Evolutionary conservation across 2,888 invertebrate genomes (phyloP).

Genomic region (Bibio marci): DNA sequence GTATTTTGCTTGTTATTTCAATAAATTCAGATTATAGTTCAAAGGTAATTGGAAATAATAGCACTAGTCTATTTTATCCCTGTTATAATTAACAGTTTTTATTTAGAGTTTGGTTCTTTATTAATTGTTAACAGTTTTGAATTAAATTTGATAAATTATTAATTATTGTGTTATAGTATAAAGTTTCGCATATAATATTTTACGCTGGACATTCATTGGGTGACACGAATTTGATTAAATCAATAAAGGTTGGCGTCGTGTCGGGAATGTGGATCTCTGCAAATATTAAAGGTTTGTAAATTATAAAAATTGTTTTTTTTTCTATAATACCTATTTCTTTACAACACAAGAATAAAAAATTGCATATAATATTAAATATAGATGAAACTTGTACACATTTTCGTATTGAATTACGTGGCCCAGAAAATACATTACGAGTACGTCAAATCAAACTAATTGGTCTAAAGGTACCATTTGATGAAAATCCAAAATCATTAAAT

Average conservation of each 20-base stretch:
- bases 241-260: slow-evolving; percentile 72
- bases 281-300: slow-evolving; percentile 54
- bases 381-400: slow-evolving; percentile 42
- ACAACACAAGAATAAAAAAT: slow-evolving; percentile 2
- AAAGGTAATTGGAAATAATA: too few relatives aligned
- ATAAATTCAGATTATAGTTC: too few relatives aligned
- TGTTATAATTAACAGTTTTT: too few relatives aligned
- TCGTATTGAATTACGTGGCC: slow-evolving; percentile 75
- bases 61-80: too few relatives aligned
- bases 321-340: slow-evolving; percentile 2
- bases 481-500: slow-evolving; percentile 13
- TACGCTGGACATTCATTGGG: slow-evolving; percentile 66
- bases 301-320: too few relatives aligned
- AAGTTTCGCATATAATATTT: slow-evolving; percentile 72
- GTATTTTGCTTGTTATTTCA: too few relatives aligned
- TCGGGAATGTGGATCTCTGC: slow-evolving; percentile 85
- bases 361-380: slow-evolving; percentile 8
- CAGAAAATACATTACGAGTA: slow-evolving; percentile 76
- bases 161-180: slow-evolving; percentile 59
- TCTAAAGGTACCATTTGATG: slow-evolving; percentile 19
- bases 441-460: slow-evolving; percentile 63
- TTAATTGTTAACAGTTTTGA: too few relatives aligned
- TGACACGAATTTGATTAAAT: slow-evolving; percentile 61
- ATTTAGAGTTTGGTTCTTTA: too few relatives aligned
- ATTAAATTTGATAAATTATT: too few relatives aligned